Evolutionary conservation across 2,888 invertebrate species (phyloP), one percentile per base, ranked within the genome.

Genomic region (Hypomecis atomaria): DNA sequence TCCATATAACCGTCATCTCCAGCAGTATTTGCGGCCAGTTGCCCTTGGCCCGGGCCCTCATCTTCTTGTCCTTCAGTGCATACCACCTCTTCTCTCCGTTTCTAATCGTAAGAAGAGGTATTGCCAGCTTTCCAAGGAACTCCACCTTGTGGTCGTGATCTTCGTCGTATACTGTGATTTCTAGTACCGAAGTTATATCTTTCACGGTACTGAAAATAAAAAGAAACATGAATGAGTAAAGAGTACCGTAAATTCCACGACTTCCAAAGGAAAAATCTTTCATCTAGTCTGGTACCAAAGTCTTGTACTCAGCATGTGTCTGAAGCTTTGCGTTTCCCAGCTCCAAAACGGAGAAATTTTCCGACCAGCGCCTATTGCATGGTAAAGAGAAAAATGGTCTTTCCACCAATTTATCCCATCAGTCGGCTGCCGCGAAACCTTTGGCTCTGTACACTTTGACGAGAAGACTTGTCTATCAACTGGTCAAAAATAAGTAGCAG

Each of bases 241-340:
- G 23, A 23, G 23, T 23, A 23, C 23, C 23, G 3, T 23, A 23
- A 3, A 23, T 2, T 23, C 23, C 23, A 23, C 23, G 23, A 38
- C 97, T 95, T 92, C 98, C 98, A 99, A 99, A 49, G 98, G 98
- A 85, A 99, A 99, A 73, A 99, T 97, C 90, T 99, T n/a, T 99
- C 93, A 99, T 98, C 99, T 99, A 99, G 72, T 96, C 98, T 0
- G 99, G 99, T 59, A 96, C 94, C 33, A 99, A 90, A 0, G 99
- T 99, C 88, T 99, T 99, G 87, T 99, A 99, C 87, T 99, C 99
- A 0, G 99, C 99, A 86, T 99, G 99, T 0, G 99, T 99, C 87
- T 99, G 99, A 42, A 99, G 92, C 56, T 99, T 94, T 0, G 98
- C 95, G 84, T 99, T 99, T 10, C 98, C 97, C 69, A 99, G 92